A percentile compares a stretch with the other conserved stretches of the same genome.
Conservation (phyloP, 1,140 invertebrate species). For the Uloborus diversus region DNA sequence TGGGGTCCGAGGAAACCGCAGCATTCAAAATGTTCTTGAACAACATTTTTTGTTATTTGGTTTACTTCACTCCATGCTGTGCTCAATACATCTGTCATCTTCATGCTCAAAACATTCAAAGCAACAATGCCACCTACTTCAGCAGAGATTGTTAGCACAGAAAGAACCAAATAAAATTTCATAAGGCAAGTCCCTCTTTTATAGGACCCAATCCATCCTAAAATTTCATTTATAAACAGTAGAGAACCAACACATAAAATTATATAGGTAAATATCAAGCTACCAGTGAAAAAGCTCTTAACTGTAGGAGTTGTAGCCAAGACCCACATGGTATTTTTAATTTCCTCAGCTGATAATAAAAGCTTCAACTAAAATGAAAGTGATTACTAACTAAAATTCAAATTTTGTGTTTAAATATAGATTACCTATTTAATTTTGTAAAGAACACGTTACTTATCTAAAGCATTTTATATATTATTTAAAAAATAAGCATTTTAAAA, state of each 20-base stretch:
- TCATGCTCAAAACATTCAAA: conserved; percentile 64
- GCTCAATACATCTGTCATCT: conserved; percentile 64
- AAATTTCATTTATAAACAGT: conserved; percentile 64
- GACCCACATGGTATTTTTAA: no score
- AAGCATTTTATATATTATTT: no score
- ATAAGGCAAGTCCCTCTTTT: conserved; percentile 55
- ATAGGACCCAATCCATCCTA: conserved; percentile 59
- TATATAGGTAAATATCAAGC: conserved; percentile 64
- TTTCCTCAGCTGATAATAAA: no score
- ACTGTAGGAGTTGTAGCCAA: conserved; percentile 66
- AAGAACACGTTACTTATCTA: no score
- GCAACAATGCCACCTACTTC: conserved; percentile 66
- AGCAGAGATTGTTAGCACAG: conserved; percentile 63
- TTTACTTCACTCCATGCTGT: conserved; percentile 67
- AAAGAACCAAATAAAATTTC: conserved; percentile 62
- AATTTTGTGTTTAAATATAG: no score
- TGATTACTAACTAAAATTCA: no score
- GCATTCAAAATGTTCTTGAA: conserved; percentile 66
- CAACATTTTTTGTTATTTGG: conserved; percentile 65
- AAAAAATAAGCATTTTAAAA: no score
- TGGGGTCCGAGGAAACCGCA: conserved; percentile 67
- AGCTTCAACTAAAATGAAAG: no score
- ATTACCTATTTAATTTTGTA: no score
- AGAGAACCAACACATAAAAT: conserved; percentile 64
- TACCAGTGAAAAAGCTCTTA: conserved; percentile 65